These are phyloP conservation scores for Dendrolimus houi DNA, from an alignment of 2,888 invertebrate genomes.

Conservation along the genomic window DNA sequence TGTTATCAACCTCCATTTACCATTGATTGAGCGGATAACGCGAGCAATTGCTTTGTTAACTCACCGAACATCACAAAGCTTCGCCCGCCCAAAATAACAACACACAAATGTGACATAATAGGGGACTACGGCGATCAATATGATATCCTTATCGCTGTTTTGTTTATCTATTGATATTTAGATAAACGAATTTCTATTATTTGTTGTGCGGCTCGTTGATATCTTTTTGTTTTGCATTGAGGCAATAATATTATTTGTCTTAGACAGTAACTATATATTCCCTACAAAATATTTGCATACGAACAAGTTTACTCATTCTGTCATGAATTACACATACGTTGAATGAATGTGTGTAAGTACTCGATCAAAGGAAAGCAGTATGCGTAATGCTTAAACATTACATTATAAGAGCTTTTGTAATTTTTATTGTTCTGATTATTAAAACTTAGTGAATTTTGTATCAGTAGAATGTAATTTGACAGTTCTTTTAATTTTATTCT, in stretches of 20 bases:
- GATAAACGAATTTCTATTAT: conserved; percentile 32
- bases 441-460: too few species aligned
- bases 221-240: conserved; percentile 49
- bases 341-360: neutral
- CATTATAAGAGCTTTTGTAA: too few species aligned
- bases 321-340: neutral
- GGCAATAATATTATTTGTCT: conserved; percentile 13
- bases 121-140: conserved; percentile 53
- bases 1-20: conserved; percentile 8
- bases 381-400: neutral
- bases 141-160: conserved; percentile 38
- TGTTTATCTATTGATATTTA: conserved; percentile 43
- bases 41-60: neutral
- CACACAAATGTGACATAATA: conserved; percentile 35
- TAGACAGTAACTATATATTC: neutral
- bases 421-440: too few species aligned
- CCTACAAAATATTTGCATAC: neutral
- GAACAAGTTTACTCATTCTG: neutral
- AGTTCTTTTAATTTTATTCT: too few species aligned
- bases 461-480: too few species aligned
- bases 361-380: neutral
- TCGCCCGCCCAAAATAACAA: conserved; percentile 35
- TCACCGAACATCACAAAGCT: conserved; percentile 13
- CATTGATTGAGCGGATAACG: neutral
- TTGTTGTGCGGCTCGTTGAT: conserved; percentile 57